Conservation (phyloP, 2,113 vertebrate genomes). For the Echinops telfairi region DNA sequence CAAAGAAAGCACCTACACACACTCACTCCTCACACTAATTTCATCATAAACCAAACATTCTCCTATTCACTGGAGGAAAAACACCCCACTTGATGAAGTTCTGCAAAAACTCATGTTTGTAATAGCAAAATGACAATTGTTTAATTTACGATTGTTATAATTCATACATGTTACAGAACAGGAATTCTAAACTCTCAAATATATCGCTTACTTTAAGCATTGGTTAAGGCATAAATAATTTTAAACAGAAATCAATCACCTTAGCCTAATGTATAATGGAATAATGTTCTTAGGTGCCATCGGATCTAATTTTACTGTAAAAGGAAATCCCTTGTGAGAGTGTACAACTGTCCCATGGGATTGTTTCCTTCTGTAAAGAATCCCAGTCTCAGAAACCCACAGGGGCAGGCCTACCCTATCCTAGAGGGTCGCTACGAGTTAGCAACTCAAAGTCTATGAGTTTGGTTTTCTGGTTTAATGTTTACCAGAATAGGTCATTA, state of each 20-base stretch:
- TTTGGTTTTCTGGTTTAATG: neutral
- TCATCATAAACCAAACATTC: slow-evolving; percentile 19
- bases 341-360: neutral
- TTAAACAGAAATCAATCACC: neutral
- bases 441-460: too few species aligned
- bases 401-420: too few species aligned
- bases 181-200: slow-evolving; percentile 39
- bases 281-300: neutral
- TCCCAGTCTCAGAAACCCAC: too few species aligned
- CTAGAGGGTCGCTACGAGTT: too few species aligned
- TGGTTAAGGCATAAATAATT: neutral
- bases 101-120: slow-evolving; percentile 9
- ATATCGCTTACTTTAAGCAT: slow-evolving; percentile 34
- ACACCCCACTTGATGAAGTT: neutral
- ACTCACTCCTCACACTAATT: neutral
- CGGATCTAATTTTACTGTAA: neutral
- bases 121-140: slow-evolving; percentile 3
- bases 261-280: neutral
- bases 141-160: neutral
- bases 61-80: neutral
- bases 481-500: neutral
- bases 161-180: neutral
- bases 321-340: neutral
- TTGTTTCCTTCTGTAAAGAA: too few species aligned
- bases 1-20: neutral